Evolutionary conservation across 2,888 invertebrate species (phyloP).

Genomic region (Microplitis deprimator): DNA sequence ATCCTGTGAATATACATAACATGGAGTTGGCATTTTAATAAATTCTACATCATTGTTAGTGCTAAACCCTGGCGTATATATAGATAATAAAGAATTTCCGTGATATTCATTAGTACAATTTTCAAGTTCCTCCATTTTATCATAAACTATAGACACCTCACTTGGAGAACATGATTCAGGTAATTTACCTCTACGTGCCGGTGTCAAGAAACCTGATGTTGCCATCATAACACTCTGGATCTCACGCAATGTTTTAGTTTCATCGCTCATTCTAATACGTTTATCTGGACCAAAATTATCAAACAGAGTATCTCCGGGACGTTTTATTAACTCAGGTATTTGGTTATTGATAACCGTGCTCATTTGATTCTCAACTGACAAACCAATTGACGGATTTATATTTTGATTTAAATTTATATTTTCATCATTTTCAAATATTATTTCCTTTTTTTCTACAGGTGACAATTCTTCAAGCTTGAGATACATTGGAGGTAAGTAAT

Average conservation of each 20-base stretch:
- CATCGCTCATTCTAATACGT: conserved; percentile 77
- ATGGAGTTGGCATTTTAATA: conserved; percentile 62
- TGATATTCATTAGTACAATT: conserved; percentile 62
- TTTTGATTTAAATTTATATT: background rate
- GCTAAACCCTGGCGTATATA: conserved; percentile 64
- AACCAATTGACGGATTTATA: no score
- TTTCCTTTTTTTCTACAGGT: background rate
- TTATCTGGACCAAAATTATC: conserved; percentile 75
- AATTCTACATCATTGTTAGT: conserved; percentile 53
- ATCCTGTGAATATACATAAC: conserved; percentile 68
- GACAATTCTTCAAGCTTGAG: conserved; percentile 72
- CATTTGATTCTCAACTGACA: conserved; percentile 23
- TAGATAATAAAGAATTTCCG: conserved; percentile 50
- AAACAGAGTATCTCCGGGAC: conserved; percentile 78
- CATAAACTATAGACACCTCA: conserved; percentile 73
- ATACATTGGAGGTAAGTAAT: conserved; percentile 90
- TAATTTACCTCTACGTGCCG: conserved; percentile 91
- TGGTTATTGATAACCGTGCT: conserved; percentile 26
- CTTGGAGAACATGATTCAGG: conserved; percentile 84
- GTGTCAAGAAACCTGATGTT: conserved; percentile 90
- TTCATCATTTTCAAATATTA: conserved; percentile 4
- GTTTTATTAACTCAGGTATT: conserved; percentile 74
- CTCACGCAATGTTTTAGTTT: conserved; percentile 86
- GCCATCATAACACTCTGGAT: conserved; percentile 97
- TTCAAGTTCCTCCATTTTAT: conserved; percentile 54